Evolutionary conservation across 2,797 vertebrate species (phyloP).

Genomic region (Eupleurogrammus muticus): DNA sequence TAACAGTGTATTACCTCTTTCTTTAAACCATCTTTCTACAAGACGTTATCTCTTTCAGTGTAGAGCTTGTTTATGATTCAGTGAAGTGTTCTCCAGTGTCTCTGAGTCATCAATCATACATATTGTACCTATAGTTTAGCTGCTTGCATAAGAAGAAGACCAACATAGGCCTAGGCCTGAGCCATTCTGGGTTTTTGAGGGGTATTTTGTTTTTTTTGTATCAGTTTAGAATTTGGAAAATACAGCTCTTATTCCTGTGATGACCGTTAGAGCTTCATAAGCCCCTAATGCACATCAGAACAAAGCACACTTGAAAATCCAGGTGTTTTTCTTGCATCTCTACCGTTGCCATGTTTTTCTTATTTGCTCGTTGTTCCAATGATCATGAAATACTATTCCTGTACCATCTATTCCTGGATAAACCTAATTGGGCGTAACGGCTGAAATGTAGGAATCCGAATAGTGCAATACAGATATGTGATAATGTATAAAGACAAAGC

Average conservation of each 20-base stretch:
- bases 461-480: no score
- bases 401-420: background rate
- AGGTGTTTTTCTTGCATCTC: background rate
- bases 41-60: slow-evolving; percentile 25
- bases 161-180: background rate
- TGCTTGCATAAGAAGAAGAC: slow-evolving; percentile 20
- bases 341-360: background rate
- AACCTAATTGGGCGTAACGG: no score
- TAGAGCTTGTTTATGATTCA: slow-evolving; percentile 11
- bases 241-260: slow-evolving; percentile 27
- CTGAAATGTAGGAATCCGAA: no score
- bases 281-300: slow-evolving; percentile 10
- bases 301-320: background rate
- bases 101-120: slow-evolving; percentile 37
- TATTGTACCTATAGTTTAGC: slow-evolving; percentile 35
- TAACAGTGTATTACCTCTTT: background rate
- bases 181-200: slow-evolving; percentile 27
- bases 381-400: slow-evolving; percentile 6
- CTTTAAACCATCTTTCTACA: slow-evolving; percentile 11
- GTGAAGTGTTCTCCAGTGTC: slow-evolving; percentile 26
- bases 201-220: slow-evolving; percentile 22
- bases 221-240: slow-evolving; percentile 21
- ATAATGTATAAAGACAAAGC: no score
- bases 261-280: background rate
- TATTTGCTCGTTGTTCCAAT: slow-evolving; percentile 2